A percentile compares a stretch with the other conserved stretches of the same genome.
Evolutionary conservation across 2,113 vertebrate species (phyloP).

Genomic region (Hemiprocne comata): DNA sequence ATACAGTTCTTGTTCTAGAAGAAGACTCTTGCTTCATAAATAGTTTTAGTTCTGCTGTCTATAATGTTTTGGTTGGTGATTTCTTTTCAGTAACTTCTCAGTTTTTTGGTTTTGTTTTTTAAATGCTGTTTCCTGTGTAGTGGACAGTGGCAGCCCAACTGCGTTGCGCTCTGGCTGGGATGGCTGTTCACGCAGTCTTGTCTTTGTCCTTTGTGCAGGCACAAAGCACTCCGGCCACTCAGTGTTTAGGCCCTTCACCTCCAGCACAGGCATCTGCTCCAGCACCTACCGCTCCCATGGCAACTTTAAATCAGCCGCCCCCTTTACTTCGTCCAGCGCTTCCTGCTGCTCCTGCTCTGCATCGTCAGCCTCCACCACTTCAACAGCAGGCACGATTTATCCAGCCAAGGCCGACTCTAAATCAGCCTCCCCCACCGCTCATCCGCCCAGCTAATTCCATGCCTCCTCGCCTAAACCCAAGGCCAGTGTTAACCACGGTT

Average conservation of each 20-base stretch:
- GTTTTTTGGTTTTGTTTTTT: conserved; percentile 35
- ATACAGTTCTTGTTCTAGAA: conserved; percentile 69
- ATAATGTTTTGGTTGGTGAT: conserved; percentile 53
- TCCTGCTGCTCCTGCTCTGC: conserved; percentile 91
- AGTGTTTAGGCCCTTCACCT: conserved; percentile 87
- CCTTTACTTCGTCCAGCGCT: conserved; percentile 92
- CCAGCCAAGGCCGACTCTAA: conserved; percentile 88
- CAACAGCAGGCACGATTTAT: conserved; percentile 95
- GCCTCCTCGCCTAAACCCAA: conserved; percentile 94
- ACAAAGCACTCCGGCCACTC: conserved; percentile 84
- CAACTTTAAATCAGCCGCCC: conserved; percentile 91
- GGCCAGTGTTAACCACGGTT: conserved; percentile 79
- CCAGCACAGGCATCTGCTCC: conserved; percentile 82
- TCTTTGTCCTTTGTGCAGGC: conserved; percentile 79
- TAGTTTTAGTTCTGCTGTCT: conserved; percentile 72
- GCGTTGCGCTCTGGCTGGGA: background rate
- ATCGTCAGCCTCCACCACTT: conserved; percentile 93
- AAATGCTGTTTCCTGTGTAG: conserved; percentile 77
- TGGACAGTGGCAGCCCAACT: conserved; percentile 73
- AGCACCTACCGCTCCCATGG: conserved; percentile 75
- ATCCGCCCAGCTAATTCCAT: conserved; percentile 93
- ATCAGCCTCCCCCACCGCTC: conserved; percentile 92
- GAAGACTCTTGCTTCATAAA: conserved; percentile 66
- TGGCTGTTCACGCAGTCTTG: conserved; percentile 47
- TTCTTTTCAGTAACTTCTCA: conserved; percentile 71